phyloP scores from a whole-genome alignment of 2,113 vertebrate genomes.

The Papio anubis region DNA sequence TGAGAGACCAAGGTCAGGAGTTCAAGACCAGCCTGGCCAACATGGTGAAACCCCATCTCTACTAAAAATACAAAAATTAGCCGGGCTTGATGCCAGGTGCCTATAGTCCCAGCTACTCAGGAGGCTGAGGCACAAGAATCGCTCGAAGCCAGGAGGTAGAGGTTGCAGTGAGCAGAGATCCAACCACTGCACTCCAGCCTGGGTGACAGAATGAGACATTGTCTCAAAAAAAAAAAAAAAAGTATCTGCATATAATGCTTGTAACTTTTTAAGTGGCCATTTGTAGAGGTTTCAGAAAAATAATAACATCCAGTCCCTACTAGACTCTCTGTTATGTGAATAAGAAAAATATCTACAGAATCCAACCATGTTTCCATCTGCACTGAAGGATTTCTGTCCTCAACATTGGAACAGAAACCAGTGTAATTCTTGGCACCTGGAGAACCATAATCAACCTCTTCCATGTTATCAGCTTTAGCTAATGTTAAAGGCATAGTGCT shows the following conservation, averaged over 20 bases:
- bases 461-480: background rate
- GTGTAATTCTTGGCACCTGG: background rate
- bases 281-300: background rate
- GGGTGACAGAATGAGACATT: too few species aligned
- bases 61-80: too few species aligned
- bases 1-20: too few species aligned
- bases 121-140: too few species aligned
- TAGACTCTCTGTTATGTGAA: background rate
- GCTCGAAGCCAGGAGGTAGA: too few species aligned
- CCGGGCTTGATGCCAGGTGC: too few species aligned
- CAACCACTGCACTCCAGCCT: too few species aligned
- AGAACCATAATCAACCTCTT: background rate
- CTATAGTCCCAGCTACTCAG: too few species aligned
- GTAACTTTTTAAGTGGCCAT: background rate
- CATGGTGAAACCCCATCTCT: too few species aligned
- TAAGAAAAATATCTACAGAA: background rate
- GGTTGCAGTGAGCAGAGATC: too few species aligned
- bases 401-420: background rate
- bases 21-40: too few species aligned
- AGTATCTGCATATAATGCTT: background rate
- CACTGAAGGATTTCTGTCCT: background rate
- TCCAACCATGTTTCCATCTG: conserved; percentile 4
- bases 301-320: background rate
- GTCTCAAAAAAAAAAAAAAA: background rate
- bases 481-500: background rate